phyloP scores from a whole-genome alignment of 2,113 vertebrate genomes.

The Geothlypis trichas region DNA sequence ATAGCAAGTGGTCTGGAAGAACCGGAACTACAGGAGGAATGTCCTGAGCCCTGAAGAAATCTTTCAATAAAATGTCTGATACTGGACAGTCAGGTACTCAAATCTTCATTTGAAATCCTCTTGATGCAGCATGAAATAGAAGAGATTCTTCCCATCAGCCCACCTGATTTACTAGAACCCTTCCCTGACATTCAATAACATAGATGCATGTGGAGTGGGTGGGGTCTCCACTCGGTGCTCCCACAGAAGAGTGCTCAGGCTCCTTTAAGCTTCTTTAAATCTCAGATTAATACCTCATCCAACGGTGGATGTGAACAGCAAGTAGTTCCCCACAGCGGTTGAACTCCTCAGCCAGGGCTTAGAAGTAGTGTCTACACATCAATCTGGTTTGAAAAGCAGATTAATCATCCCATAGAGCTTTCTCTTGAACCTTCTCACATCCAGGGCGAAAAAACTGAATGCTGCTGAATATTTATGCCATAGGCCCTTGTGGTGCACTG shows the following conservation, averaged over 20 bases:
- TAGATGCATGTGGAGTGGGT: background rate
- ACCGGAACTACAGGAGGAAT: background rate
- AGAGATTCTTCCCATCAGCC: background rate
- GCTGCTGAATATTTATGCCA: background rate
- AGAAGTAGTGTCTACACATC: background rate
- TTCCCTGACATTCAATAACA: background rate
- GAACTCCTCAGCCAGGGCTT: background rate
- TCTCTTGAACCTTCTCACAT: background rate
- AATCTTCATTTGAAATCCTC: background rate
- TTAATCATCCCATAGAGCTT: background rate
- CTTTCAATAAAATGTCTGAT: background rate
- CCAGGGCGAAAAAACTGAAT: background rate
- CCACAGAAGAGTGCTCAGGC: background rate
- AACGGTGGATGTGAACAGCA: fast-evolving
- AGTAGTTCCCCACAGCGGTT: background rate
- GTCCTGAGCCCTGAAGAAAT: background rate
- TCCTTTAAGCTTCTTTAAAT: background rate
- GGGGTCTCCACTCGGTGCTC: background rate
- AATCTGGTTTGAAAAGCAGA: background rate
- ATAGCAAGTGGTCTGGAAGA: background rate
- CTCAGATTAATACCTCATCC: background rate
- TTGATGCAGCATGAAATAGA: background rate
- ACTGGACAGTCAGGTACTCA: background rate
- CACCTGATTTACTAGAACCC: background rate
- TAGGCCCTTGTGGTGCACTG: background rate